Percentiles rank a stretch among this genome's conserved stretches.
These are phyloP conservation scores for Spilarctia lutea DNA, from an alignment of 2,888 invertebrate genomes.

Conservation along the genomic window DNA sequence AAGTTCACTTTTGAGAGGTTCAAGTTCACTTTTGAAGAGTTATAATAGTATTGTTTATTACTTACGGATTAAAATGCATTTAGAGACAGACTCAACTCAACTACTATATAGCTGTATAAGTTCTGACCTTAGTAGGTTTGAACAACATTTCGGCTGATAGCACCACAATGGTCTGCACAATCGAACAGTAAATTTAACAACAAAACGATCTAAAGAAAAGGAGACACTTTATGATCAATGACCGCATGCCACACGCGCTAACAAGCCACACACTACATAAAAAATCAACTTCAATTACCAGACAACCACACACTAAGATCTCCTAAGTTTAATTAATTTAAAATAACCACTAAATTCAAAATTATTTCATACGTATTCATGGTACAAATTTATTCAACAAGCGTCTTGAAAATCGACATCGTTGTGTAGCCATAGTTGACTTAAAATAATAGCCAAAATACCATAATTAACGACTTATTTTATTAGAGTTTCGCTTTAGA, in stretches of 20 bases:
- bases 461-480: neutral
- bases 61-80: neutral
- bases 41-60: neutral
- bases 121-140: neutral
- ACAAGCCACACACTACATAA: neutral
- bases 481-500: neutral
- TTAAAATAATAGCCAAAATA: neutral
- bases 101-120: neutral
- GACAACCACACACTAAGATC: neutral
- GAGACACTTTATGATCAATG: neutral
- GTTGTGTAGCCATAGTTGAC: neutral
- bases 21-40: neutral
- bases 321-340: neutral
- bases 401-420: neutral
- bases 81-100: no score
- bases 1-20: neutral
- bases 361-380: no score
- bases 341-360: no score
- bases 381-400: no score
- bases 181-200: neutral
- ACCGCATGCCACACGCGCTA: neutral
- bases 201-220: neutral
- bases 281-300: neutral
- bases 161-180: neutral
- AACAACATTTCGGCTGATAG: neutral